Evolutionary conservation across 2,113 vertebrate species (phyloP).

Genomic region (Gymnarchus niloticus): DNA sequence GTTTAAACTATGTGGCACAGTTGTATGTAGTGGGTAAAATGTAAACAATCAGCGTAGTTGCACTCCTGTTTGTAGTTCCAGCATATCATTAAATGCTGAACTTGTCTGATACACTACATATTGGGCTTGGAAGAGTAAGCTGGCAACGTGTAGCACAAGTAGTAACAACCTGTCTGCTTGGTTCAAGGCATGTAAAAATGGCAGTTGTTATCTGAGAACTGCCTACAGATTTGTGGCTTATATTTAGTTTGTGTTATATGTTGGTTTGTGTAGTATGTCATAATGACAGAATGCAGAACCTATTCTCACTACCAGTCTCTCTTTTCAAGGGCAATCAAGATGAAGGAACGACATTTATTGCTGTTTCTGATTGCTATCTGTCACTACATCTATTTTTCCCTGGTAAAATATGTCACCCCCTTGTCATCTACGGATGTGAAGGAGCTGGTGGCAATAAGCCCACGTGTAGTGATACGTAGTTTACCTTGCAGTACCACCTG

Average conservation of each 20-base stretch:
- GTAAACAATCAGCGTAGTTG: no score
- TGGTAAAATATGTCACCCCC: background rate
- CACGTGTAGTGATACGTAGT: conserved; percentile 42
- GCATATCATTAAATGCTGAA: no score
- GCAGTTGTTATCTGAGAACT: background rate
- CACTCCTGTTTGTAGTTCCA: no score
- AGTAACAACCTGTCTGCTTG: no score
- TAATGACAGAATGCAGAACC: background rate
- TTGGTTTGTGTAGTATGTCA: no score
- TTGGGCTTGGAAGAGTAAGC: no score
- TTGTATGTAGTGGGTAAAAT: no score
- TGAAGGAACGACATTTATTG: background rate
- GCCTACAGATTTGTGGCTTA: background rate
- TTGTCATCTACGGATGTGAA: conserved; percentile 15
- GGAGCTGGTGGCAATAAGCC: conserved; percentile 30
- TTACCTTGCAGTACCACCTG: conserved; percentile 78
- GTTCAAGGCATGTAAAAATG: no score
- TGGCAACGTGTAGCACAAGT: no score
- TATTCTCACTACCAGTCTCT: background rate
- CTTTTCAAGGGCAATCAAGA: background rate
- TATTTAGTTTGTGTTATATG: background rate
- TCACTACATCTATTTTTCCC: background rate
- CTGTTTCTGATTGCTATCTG: background rate
- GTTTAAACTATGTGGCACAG: no score
- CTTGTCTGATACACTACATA: no score